Percentiles rank a stretch among this genome's conserved stretches.
Evolutionary conservation across 2,888 invertebrate species (phyloP).

Genomic region (Dasypolia templi): DNA sequence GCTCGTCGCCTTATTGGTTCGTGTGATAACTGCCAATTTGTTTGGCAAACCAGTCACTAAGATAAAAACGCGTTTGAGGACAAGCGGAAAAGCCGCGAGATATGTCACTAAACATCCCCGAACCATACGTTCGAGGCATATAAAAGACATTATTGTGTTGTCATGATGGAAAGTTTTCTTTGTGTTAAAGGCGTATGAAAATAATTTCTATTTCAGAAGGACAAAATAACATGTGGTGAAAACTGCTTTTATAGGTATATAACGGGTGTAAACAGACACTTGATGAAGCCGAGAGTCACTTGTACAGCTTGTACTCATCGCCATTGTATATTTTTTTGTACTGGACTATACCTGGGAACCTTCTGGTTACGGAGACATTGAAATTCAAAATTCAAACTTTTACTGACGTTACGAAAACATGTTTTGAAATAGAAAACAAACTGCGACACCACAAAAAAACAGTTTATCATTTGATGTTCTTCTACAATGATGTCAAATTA

Average conservation of each 20-base stretch:
- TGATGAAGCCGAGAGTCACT: too few species aligned
- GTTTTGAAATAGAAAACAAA: constrained; percentile 2
- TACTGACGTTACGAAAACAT: too few species aligned
- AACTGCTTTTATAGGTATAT: not conserved
- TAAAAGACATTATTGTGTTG: constrained; percentile 11
- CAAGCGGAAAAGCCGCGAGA: constrained; percentile 16
- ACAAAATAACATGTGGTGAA: not conserved
- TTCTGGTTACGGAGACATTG: too few species aligned
- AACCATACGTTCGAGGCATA: constrained; percentile 8
- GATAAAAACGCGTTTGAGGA: constrained; percentile 19
- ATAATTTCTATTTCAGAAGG: not conserved
- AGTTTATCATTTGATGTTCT: not conserved
- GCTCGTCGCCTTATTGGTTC: constrained; percentile 17
- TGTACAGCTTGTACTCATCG: too few species aligned
- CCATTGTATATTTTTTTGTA: too few species aligned
- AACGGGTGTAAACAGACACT: too few species aligned
- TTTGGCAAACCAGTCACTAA: constrained; percentile 27
- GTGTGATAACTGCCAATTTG: constrained; percentile 35
- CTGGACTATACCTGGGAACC: too few species aligned
- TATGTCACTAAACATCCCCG: not conserved
- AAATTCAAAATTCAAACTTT: too few species aligned
- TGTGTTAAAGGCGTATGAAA: not conserved
- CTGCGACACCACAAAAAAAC: not conserved
- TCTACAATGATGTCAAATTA: too few species aligned
- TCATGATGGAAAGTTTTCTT: not conserved